These are phyloP conservation scores for Diaprepes abbreviatus DNA, from an alignment of 2,888 invertebrate genomes.

Conservation along the genomic window DNA sequence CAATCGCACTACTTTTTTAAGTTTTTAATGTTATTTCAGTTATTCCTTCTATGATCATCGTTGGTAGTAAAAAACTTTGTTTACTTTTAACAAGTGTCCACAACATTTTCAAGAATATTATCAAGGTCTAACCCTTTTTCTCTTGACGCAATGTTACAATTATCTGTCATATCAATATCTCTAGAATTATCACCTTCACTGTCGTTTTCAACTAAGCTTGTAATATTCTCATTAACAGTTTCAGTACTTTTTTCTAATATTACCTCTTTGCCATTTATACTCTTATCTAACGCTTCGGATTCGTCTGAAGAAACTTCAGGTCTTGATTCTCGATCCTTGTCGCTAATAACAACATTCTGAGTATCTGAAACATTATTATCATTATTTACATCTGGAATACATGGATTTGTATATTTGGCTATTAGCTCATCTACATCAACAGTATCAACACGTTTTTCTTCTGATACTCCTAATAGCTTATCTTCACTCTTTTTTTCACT, in stretches of 20 bases:
- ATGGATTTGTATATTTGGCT: constrained; percentile 1
- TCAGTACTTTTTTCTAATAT: not conserved
- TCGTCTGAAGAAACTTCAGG: not conserved
- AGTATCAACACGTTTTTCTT: not conserved
- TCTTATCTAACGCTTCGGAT: not conserved
- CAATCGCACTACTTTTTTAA: no score
- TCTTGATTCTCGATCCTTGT: not conserved
- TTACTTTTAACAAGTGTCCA: constrained; percentile 3
- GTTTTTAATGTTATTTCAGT: no score
- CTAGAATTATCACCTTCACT: not conserved
- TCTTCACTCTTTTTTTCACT: not conserved
- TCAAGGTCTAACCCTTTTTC: not conserved
- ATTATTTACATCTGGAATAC: constrained; percentile 10
- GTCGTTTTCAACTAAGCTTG: not conserved
- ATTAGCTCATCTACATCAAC: not conserved
- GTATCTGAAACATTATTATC: constrained; percentile 28
- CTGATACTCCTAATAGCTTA: not conserved
- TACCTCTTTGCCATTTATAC: not conserved
- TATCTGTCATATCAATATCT: not conserved
- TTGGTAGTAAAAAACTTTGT: no score
- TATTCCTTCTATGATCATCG: no score
- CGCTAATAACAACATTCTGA: constrained; percentile 7
- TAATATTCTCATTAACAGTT: not conserved
- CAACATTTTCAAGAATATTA: not conserved
- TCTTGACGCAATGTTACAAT: not conserved